Percentiles rank a stretch among this genome's conserved stretches.
These are phyloP conservation scores for Carterocephalus palaemon DNA, from an alignment of 2,888 invertebrate species.

Conservation along the genomic window DNA sequence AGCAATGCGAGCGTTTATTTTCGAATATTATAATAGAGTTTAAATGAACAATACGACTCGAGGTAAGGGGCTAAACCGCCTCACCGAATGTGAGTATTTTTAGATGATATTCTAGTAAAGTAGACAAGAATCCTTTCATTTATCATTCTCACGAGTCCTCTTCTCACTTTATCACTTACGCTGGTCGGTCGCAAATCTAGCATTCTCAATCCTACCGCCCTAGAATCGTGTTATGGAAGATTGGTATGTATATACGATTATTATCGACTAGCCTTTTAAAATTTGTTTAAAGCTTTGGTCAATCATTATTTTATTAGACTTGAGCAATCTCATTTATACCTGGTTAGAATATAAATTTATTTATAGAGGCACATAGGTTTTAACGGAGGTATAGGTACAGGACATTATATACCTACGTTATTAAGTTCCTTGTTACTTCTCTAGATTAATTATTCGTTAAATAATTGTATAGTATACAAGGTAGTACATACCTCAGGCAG, in stretches of 20 bases:
- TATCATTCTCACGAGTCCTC: constrained; percentile 10
- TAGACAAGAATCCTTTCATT: constrained; percentile 17
- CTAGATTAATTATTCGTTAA: no score
- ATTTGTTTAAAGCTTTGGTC: constrained; percentile 8
- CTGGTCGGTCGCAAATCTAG: constrained; percentile 1
- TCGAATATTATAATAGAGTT: no score
- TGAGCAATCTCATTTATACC: neutral
- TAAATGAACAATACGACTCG: constrained; percentile 7
- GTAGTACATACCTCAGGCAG: no score
- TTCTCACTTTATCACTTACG: constrained; percentile 9
- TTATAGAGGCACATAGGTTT: constrained; percentile 2
- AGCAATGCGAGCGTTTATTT: no score
- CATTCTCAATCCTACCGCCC: constrained; percentile 3
- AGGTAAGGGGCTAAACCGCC: neutral
- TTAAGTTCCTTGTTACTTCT: no score
- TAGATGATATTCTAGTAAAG: constrained; percentile 17
- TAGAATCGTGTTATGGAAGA: neutral
- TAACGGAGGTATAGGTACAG: no score
- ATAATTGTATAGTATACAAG: no score
- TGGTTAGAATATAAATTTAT: neutral
- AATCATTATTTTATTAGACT: constrained; percentile 1
- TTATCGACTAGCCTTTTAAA: constrained; percentile 6
- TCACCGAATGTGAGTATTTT: constrained; percentile 7
- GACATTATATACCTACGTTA: neutral
- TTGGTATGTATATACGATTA: neutral